Conservation (phyloP, 2,113 vertebrate genomes). For the Vanacampus margaritifer region DNA sequence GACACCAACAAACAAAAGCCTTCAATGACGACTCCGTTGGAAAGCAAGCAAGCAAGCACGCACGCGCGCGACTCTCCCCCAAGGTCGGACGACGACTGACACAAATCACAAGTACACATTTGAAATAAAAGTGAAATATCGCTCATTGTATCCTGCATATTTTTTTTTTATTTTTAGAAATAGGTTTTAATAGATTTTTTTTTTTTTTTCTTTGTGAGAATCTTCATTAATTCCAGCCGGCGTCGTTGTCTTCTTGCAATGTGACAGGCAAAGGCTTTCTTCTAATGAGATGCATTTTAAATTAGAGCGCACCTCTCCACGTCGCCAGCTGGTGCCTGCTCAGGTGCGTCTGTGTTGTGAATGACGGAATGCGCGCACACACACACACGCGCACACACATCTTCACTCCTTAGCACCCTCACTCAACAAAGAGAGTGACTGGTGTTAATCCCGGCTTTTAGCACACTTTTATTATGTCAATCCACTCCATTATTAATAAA, state of each 20-base stretch:
- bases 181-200: conserved; percentile 29
- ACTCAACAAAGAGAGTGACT: conserved; percentile 45
- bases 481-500: conserved; percentile 41
- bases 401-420: conserved; percentile 34
- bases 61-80: conserved; percentile 46
- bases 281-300: conserved; percentile 74
- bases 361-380: conserved; percentile 56
- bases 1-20: conserved; percentile 72
- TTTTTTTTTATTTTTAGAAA: conserved; percentile 3
- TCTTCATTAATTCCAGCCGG: conserved; percentile 54
- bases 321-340: conserved; percentile 72
- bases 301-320: conserved; percentile 70
- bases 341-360: conserved; percentile 66
- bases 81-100: conserved; percentile 58
- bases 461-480: conserved; percentile 57
- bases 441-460: conserved; percentile 52
- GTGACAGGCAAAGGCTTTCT: conserved; percentile 65
- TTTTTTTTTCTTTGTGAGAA: conserved; percentile 37
- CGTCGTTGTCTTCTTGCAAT: conserved; percentile 41
- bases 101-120: conserved; percentile 31
- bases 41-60: no score
- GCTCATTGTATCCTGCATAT: conserved; percentile 9
- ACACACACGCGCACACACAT: conserved; percentile 13
- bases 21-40: conserved; percentile 71
- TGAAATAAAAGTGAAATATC: conserved; percentile 8